Evolutionary conservation across 2,888 invertebrate species (phyloP).

Genomic region (Vesta saturnalis): DNA sequence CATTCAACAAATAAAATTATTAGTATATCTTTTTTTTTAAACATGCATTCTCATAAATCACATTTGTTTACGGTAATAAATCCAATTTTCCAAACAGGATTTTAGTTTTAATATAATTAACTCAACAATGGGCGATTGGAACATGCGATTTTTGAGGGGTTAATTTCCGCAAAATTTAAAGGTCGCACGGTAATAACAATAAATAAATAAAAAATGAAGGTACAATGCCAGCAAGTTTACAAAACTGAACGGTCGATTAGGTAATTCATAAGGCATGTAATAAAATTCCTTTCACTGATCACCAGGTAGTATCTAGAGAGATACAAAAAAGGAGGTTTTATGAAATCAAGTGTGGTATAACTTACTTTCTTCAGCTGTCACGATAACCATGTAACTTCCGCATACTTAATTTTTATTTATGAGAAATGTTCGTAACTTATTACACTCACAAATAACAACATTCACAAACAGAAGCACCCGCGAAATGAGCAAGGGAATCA

Average conservation of each 20-base stretch:
- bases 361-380: conserved; percentile 21
- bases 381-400: conserved; percentile 19
- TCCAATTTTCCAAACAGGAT: no score
- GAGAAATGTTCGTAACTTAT: no score
- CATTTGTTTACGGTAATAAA: no score
- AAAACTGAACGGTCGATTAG: conserved; percentile 25
- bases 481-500: conserved; percentile 47
- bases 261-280: conserved; percentile 22
- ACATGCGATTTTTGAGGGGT: no score
- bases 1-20: no score
- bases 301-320: not conserved
- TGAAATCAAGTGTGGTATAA: not conserved
- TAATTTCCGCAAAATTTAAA: no score
- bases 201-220: not conserved
- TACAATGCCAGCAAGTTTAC: conserved; percentile 21
- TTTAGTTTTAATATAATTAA: no score
- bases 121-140: no score
- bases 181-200: no score
- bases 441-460: conserved; percentile 30
- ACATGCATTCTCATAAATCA: no score
- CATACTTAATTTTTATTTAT: not conserved
- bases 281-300: conserved; percentile 25
- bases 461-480: conserved; percentile 45
- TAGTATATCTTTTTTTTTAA: no score
- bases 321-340: conserved; percentile 14